Evolutionary conservation across 30 jellyfish, hydroid and myxozoan genomes (phyloP).

Genomic region (Phacellophora camtschatica): DNA sequence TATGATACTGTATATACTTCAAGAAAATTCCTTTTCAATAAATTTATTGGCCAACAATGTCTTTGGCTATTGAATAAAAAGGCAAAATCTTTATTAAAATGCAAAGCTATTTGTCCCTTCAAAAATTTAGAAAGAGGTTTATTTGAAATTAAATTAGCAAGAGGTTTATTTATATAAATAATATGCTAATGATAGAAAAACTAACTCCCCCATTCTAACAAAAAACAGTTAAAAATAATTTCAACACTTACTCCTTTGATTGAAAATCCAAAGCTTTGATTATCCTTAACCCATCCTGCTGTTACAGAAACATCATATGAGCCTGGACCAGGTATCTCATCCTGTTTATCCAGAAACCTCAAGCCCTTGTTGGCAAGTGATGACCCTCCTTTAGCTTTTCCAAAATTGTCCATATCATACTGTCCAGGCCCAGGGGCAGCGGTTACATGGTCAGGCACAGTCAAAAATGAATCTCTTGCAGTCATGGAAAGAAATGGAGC

Average conservation of each 20-base stretch:
- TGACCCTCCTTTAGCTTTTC: constrained; percentile 76
- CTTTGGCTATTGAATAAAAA: too few species aligned
- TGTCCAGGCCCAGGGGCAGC: constrained; percentile 94
- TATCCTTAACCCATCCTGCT: constrained; percentile 38
- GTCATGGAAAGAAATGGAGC: constrained; percentile 93
- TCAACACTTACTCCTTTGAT: not conserved
- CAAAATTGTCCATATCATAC: constrained; percentile 41
- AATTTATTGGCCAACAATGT: too few species aligned
- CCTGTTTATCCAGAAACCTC: constrained; percentile 37
- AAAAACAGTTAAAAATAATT: too few species aligned
- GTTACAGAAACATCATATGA: constrained; percentile 55
- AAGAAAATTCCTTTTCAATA: too few species aligned
- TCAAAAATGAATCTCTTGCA: constrained; percentile 71
- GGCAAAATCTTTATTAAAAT: too few species aligned
- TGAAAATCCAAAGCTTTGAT: not conserved
- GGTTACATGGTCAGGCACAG: constrained; percentile 64
- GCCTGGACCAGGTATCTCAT: constrained; percentile 87
- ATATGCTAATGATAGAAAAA: not conserved
- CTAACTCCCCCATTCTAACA: not conserved
- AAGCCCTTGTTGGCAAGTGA: constrained; percentile 64
- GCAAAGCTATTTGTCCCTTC: too few species aligned
- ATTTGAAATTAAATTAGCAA: not conserved
- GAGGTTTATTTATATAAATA: not conserved
- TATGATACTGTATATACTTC: too few species aligned
- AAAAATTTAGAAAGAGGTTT: too few species aligned